A percentile compares a stretch with the other conserved stretches of the same genome.
Conservation (phyloP, 2,888 invertebrate genomes). For the Entomobrya proxima region DNA sequence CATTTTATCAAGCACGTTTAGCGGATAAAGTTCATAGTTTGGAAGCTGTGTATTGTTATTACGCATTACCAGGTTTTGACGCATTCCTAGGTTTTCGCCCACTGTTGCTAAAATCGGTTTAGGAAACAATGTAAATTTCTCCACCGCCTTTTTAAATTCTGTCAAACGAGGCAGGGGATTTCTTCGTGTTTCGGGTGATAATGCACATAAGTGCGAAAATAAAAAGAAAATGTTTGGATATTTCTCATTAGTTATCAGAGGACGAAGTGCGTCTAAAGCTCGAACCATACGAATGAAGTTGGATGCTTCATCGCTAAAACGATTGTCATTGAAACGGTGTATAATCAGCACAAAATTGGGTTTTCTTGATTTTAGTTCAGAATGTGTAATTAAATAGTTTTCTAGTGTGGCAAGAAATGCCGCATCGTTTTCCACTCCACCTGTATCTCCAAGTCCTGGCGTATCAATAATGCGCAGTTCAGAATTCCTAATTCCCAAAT, state of each 20-base stretch:
- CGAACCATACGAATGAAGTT: constrained; percentile 47
- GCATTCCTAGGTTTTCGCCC: constrained; percentile 50
- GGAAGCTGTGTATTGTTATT: constrained; percentile 57
- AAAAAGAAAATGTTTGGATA: constrained; percentile 64
- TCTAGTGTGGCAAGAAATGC: constrained; percentile 44
- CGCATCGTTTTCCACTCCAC: constrained; percentile 56
- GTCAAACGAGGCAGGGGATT: not conserved
- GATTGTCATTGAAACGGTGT: constrained; percentile 54
- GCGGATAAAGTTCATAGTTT: constrained; percentile 54
- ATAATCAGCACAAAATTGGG: constrained; percentile 60
- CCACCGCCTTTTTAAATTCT: constrained; percentile 44
- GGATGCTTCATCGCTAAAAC: constrained; percentile 35
- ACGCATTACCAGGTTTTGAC: constrained; percentile 32
- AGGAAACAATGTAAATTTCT: constrained; percentile 52
- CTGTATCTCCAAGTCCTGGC: constrained; percentile 55
- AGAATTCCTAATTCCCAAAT: constrained; percentile 37
- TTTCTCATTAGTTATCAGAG: constrained; percentile 28
- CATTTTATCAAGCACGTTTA: constrained; percentile 54
- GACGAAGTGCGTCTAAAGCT: constrained; percentile 37
- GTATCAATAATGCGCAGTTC: constrained; percentile 59
- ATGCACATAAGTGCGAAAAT: constrained; percentile 54
- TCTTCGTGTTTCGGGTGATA: not conserved
- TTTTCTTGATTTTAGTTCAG: constrained; percentile 35
- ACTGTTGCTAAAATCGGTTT: constrained; percentile 49
- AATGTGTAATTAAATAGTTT: constrained; percentile 18